Evolutionary conservation across 2,797 vertebrate species (phyloP).

Genomic region (Molothrus ater): DNA sequence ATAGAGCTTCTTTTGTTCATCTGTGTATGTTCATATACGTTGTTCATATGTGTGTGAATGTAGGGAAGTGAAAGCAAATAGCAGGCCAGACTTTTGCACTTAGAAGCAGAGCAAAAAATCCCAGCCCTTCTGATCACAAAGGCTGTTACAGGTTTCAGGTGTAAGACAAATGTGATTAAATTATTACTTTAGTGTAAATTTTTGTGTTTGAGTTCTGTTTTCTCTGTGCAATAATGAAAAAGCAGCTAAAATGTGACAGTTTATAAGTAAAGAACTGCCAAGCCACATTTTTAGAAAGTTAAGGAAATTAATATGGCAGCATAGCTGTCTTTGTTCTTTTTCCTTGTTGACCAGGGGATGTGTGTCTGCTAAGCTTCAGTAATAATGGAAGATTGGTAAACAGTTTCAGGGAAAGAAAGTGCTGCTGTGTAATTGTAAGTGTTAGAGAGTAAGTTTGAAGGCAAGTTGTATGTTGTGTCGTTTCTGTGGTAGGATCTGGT

Average conservation of each 20-base stretch:
- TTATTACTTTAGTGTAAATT: background rate
- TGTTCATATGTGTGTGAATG: fast-evolving
- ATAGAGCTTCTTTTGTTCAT: background rate
- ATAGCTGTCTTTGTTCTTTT: background rate
- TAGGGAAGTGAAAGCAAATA: background rate
- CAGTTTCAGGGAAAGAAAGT: background rate
- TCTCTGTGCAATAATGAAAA: background rate
- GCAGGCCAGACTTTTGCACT: background rate
- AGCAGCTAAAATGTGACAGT: background rate
- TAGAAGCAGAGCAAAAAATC: background rate
- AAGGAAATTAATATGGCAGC: background rate
- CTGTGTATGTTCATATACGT: background rate
- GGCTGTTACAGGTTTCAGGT: fast-evolving
- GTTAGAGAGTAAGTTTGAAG: background rate
- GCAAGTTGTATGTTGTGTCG: background rate
- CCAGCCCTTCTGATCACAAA: background rate
- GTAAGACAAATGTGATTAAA: background rate
- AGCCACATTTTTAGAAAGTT: background rate
- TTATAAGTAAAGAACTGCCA: background rate
- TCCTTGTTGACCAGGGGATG: background rate
- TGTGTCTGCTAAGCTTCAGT: background rate
- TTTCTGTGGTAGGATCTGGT: background rate
- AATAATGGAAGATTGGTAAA: background rate
- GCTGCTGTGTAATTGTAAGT: background rate
- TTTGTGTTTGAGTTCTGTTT: background rate